Conservation (phyloP, 2,888 invertebrate species). For the Ophion ellenae region DNA sequence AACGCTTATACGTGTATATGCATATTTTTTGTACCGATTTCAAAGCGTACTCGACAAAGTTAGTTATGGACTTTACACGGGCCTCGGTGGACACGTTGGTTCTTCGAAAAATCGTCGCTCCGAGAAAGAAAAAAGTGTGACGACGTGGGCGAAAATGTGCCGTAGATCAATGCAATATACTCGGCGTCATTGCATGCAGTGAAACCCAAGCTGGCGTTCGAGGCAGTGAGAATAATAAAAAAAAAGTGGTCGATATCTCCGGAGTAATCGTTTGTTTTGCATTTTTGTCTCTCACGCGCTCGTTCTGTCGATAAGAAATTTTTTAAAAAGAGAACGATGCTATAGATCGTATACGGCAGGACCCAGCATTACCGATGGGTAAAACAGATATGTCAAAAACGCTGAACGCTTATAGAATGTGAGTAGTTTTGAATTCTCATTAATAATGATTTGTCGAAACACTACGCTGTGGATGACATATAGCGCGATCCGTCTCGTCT, state of each 20-base stretch:
- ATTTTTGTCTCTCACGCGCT: conserved; percentile 17
- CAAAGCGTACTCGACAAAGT: conserved; percentile 28
- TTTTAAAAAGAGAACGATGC: not conserved
- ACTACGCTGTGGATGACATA: too few relatives aligned
- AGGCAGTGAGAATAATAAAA: conserved; percentile 36
- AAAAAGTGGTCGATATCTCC: conserved; percentile 64
- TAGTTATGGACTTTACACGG: conserved; percentile 52
- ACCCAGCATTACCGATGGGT: conserved; percentile 80
- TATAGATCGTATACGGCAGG: conserved; percentile 10
- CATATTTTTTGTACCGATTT: conserved; percentile 70
- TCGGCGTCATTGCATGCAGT: conserved; percentile 52
- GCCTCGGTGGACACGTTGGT: conserved; percentile 23
- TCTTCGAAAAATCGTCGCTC: conserved; percentile 32
- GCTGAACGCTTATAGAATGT: conserved; percentile 95
- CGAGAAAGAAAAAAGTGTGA: conserved; percentile 39
- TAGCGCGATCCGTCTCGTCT: not conserved
- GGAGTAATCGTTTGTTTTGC: conserved; percentile 66
- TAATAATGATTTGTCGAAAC: not conserved
- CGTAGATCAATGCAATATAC: conserved; percentile 41
- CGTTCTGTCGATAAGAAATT: not conserved
- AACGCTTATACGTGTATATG: conserved; percentile 48
- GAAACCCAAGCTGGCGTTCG: conserved; percentile 41
- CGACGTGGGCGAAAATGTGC: conserved; percentile 44
- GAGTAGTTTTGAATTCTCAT: conserved; percentile 84
- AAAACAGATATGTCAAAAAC: conserved; percentile 91